Conservation (phyloP, 2,797 vertebrate species). For the Buphagus erythrorhynchus region DNA sequence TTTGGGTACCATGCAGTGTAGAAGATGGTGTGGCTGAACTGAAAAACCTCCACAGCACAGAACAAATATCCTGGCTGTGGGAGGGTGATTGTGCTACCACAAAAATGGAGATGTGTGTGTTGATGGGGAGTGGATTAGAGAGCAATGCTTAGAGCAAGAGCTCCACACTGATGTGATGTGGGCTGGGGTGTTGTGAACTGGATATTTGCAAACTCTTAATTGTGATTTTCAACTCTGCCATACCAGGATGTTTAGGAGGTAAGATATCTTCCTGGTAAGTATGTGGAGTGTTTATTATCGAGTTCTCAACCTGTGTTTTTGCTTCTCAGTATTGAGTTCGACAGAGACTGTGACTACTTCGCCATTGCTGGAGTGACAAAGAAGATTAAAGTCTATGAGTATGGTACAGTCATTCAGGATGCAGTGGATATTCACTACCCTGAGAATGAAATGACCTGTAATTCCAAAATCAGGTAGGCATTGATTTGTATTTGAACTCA, state of each 20-base stretch:
- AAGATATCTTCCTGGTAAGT: background rate
- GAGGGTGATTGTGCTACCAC: background rate
- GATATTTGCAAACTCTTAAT: background rate
- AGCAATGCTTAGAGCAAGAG: background rate
- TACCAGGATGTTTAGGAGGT: background rate
- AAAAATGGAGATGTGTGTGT: background rate
- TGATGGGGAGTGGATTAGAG: background rate
- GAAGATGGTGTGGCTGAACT: background rate
- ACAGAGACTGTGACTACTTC: conserved; percentile 99
- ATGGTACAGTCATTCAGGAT: conserved; percentile 97
- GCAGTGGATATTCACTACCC: conserved; percentile 99
- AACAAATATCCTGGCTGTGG: background rate
- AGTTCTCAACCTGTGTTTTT: conserved; percentile 1
- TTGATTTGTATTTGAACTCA: background rate
- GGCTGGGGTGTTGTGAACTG: background rate
- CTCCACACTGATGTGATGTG: background rate
- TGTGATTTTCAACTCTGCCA: background rate
- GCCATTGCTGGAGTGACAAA: conserved; percentile 99
- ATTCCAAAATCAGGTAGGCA: conserved; percentile 98
- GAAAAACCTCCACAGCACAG: background rate
- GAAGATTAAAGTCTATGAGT: conserved; percentile 99
- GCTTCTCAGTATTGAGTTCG: conserved; percentile 92
- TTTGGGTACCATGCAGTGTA: background rate
- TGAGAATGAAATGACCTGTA: conserved; percentile 99
- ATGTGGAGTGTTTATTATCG: background rate